A percentile compares a stretch with the other conserved stretches of the same genome.
Conservation (phyloP, 2,113 vertebrate genomes). For the Eclectus roratus region DNA sequence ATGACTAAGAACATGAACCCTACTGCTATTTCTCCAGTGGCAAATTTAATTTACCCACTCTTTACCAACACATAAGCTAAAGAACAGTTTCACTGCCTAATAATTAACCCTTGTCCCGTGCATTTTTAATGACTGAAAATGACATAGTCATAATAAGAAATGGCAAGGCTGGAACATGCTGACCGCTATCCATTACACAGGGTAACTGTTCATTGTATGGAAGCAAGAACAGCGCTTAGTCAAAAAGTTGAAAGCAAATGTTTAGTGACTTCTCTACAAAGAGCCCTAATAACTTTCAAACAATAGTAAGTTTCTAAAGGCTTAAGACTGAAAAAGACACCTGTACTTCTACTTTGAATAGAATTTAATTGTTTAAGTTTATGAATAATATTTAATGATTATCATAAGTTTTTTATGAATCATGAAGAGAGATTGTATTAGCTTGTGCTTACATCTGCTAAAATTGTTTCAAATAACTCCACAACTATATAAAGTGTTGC, state of each 20-base stretch:
- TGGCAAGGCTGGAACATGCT: background rate
- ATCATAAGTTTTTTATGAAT: background rate
- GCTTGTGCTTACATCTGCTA: background rate
- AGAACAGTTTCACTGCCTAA: background rate
- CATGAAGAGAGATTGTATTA: background rate
- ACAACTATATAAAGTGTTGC: background rate
- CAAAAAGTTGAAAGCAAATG: background rate
- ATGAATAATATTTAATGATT: background rate
- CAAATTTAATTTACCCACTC: background rate
- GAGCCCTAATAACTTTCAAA: background rate
- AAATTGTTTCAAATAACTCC: background rate
- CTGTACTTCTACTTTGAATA: background rate
- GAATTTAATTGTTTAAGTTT: background rate
- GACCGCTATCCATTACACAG: background rate
- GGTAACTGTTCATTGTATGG: background rate
- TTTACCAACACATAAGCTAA: background rate
- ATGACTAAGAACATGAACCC: background rate
- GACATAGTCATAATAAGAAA: background rate
- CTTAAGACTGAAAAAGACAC: background rate
- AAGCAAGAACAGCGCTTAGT: background rate
- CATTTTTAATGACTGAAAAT: background rate
- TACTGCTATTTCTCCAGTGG: background rate
- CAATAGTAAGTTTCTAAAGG: background rate
- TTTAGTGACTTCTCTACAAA: background rate
- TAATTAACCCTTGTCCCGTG: background rate